Conservation (phyloP, 2,113 vertebrate species). For the Lipophrys pholis region DNA sequence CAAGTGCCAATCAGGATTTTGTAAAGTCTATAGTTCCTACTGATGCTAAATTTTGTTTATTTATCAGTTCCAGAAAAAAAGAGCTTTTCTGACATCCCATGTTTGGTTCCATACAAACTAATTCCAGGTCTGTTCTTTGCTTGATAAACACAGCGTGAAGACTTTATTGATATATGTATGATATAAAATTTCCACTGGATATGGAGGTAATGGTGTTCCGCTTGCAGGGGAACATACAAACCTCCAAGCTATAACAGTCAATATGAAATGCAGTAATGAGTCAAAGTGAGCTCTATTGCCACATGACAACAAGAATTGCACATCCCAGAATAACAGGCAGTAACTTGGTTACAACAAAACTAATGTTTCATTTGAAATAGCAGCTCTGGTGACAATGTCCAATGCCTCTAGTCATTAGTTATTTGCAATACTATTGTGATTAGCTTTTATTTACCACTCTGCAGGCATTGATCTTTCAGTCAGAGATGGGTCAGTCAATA, state of each 20-base stretch:
- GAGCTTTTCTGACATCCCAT: background rate
- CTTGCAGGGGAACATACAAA: conserved; percentile 43
- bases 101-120: background rate
- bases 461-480: conserved; percentile 19
- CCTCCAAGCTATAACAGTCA: conserved; percentile 45
- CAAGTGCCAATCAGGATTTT: conserved; percentile 43
- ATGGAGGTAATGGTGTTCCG: conserved; percentile 25
- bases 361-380: conserved; percentile 11
- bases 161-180: background rate
- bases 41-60: background rate
- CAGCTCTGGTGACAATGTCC: conserved; percentile 4
- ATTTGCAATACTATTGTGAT: conserved; percentile 19
- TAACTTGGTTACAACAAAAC: conserved; percentile 1
- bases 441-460: conserved; percentile 25
- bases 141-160: background rate
- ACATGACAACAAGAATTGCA: conserved; percentile 4
- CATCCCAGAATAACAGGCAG: conserved; percentile 12
- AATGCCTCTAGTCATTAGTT: conserved; percentile 1
- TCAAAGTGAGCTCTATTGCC: conserved; percentile 15
- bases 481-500: conserved; percentile 44
- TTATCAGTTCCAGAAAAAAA: background rate
- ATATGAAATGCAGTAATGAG: conserved; percentile 34
- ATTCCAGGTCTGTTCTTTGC: conserved; percentile 5
- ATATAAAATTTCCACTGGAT: conserved; percentile 8
- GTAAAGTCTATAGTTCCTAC: background rate